Conservation (phyloP, 2,113 vertebrate species). For the Calidris pygmaea region DNA sequence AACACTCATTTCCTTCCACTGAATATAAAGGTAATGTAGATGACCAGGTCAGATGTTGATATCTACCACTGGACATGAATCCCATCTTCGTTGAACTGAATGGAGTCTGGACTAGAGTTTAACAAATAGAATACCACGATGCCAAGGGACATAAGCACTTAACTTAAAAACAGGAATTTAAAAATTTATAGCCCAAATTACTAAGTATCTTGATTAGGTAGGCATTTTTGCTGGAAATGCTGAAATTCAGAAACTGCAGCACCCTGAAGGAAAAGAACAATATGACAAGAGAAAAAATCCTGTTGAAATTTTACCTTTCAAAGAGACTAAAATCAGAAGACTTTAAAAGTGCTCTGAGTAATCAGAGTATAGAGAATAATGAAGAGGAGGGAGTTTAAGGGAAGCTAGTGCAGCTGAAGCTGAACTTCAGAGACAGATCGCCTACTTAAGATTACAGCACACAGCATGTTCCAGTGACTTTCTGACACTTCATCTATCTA, state of each 20-base stretch:
- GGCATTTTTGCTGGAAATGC: background rate
- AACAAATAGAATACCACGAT: background rate
- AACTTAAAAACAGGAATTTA: background rate
- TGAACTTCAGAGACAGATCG: constrained; percentile 51
- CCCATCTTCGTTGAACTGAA: background rate
- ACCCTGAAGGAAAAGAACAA: background rate
- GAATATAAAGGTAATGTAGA: background rate
- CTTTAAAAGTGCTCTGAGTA: constrained; percentile 20
- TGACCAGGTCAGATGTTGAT: background rate
- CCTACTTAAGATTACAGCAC: constrained; percentile 51
- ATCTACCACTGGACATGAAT: background rate
- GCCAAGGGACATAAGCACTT: background rate
- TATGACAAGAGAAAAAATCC: background rate
- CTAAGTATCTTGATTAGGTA: background rate
- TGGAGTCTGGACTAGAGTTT: background rate
- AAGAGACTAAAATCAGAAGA: constrained; percentile 21
- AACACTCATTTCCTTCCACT: background rate
- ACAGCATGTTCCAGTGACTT: constrained; percentile 60
- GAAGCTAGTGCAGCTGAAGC: constrained; percentile 3
- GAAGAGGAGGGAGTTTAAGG: constrained; percentile 35
- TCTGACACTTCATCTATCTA: constrained; percentile 55
- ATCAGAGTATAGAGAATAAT: constrained; percentile 32
- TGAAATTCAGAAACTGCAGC: background rate
- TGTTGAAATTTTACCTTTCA: constrained; percentile 4
- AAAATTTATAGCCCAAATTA: background rate